Conservation (phyloP, 2,888 invertebrate species). For the Cecidostiba fungosa region DNA sequence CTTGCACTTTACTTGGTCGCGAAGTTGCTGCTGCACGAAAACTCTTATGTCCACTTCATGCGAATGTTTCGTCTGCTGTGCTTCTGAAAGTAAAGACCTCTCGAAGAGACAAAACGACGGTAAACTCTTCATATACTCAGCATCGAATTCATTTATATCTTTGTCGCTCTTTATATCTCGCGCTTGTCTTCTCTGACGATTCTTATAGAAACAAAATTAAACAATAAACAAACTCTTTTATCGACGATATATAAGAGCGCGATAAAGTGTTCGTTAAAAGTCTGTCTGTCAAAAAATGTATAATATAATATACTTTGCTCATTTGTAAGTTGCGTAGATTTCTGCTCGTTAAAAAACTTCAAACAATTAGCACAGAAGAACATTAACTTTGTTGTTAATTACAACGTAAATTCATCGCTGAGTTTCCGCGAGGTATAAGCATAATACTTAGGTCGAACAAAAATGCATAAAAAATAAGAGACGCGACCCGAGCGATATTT, state of each 20-base stretch:
- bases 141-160: constrained; percentile 23
- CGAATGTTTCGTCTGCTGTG: constrained; percentile 51
- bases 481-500: not conserved
- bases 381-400: too few species aligned
- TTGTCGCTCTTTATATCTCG: constrained; percentile 18
- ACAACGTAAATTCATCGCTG: constrained; percentile 22
- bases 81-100: constrained; percentile 45
- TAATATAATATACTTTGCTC: too few species aligned
- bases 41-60: constrained; percentile 52
- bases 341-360: too few species aligned
- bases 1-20: constrained; percentile 43
- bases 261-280: too few species aligned
- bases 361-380: not conserved
- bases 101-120: constrained; percentile 38
- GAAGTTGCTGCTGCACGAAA: constrained; percentile 47
- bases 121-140: constrained; percentile 53
- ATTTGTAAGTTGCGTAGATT: too few species aligned
- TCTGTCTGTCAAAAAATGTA: too few species aligned
- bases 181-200: too few species aligned
- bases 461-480: not conserved
- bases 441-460: not conserved
- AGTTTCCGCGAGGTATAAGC: too few species aligned
- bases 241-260: too few species aligned
- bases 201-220: too few species aligned
- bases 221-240: too few species aligned